A percentile compares a stretch with the other conserved stretches of the same genome.
phyloP scores from a whole-genome alignment of 2,113 vertebrate species.

The Probosciger aterrimus region DNA sequence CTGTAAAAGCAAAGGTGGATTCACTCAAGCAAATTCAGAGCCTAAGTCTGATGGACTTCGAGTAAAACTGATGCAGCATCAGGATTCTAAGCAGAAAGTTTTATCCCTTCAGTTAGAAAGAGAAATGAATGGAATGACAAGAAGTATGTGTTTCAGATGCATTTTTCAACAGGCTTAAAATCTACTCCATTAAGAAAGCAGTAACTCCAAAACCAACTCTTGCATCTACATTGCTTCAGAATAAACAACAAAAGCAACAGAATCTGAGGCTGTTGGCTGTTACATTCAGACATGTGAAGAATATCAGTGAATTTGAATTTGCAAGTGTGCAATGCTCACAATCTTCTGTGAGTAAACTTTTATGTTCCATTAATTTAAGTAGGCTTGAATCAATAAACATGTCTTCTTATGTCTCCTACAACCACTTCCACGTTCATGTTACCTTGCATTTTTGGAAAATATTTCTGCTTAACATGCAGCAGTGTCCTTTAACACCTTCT shows the following conservation, averaged over 20 bases:
- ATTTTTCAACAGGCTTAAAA: background rate
- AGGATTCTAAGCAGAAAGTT: background rate
- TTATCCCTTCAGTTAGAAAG: background rate
- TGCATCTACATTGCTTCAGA: background rate
- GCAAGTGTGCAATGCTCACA: background rate
- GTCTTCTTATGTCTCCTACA: background rate
- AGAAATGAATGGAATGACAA: background rate
- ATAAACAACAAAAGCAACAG: background rate
- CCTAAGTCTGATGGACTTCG: background rate
- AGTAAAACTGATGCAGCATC: background rate
- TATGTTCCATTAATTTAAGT: background rate
- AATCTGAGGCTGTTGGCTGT: background rate
- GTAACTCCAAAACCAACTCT: background rate
- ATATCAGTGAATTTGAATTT: background rate
- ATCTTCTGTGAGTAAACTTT: background rate
- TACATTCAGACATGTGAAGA: background rate
- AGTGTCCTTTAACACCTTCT: background rate
- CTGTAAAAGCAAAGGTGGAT: background rate
- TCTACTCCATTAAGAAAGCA: background rate
- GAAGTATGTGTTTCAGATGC: background rate
- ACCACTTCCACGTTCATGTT: background rate
- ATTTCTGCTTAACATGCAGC: background rate
- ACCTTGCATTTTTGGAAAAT: background rate
- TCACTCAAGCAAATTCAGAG: background rate
- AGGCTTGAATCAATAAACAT: background rate